Conservation (phyloP, 2,888 invertebrate genomes). For the Drosophila nr. fundita region DNA sequence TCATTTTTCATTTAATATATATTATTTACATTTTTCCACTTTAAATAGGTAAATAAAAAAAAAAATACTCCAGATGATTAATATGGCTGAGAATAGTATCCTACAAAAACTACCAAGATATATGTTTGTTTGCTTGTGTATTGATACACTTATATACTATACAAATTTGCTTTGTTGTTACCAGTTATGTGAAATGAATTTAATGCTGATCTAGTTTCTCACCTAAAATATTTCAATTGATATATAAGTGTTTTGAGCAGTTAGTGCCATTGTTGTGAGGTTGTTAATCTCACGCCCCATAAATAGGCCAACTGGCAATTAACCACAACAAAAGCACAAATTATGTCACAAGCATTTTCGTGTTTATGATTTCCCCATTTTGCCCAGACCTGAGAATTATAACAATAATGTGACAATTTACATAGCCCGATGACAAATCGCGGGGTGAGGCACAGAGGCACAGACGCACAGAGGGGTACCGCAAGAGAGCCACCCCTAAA, state of each 20-base stretch:
- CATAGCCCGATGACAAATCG: constrained; percentile 62
- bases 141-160: background rate
- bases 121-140: background rate
- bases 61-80: background rate
- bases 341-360: constrained; percentile 67
- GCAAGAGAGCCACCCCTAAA: constrained; percentile 54
- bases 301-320: constrained; percentile 57
- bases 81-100: constrained; percentile 26
- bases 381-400: constrained; percentile 63
- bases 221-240: background rate
- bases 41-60: background rate
- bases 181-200: background rate
- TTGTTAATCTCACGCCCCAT: constrained; percentile 49
- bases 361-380: constrained; percentile 59
- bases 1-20: too few species aligned
- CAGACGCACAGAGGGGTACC: background rate
- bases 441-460: constrained; percentile 39
- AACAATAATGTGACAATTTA: constrained; percentile 75
- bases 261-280: constrained; percentile 21
- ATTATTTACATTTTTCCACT: background rate
- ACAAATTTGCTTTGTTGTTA: background rate
- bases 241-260: constrained; percentile 23
- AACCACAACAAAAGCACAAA: constrained; percentile 77
- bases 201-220: background rate
- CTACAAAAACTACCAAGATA: background rate